Evolutionary conservation across 1,140 invertebrate species (phyloP).

Genomic region (Meloidogyne chitwoodi): DNA sequence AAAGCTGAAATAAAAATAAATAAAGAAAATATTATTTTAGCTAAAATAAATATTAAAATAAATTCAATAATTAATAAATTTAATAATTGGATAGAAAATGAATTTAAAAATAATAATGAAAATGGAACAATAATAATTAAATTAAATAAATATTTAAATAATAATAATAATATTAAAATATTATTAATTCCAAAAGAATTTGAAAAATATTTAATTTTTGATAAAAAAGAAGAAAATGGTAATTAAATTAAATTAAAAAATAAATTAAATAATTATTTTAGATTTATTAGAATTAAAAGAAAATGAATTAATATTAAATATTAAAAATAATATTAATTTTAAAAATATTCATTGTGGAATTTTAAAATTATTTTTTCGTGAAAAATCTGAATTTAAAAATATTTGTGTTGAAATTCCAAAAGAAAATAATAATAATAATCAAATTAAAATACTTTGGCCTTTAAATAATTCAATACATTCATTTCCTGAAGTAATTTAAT

Average conservation of each 20-base stretch:
- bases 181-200: neutral
- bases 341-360: neutral
- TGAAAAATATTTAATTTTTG: conserved; percentile 8
- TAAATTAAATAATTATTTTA: neutral
- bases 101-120: conserved; percentile 2
- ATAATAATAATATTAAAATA: neutral
- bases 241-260: neutral
- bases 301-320: neutral
- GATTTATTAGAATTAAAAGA: neutral
- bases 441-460: neutral
- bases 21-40: neutral
- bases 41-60: neutral
- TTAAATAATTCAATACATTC: neutral
- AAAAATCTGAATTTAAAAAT: neutral
- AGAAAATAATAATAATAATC: neutral
- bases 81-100: neutral
- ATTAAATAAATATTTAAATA: neutral
- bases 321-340: neutral
- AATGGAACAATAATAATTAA: neutral
- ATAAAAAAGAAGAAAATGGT: neutral
- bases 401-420: neutral
- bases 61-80: conserved; percentile 11
- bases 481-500: neutral
- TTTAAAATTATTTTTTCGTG: neutral
- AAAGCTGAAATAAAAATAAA: neutral